Evolutionary conservation across 2,113 vertebrate genomes (phyloP), one percentile per base, ranked within the genome.

Genomic region (Calyptomena viridis): DNA sequence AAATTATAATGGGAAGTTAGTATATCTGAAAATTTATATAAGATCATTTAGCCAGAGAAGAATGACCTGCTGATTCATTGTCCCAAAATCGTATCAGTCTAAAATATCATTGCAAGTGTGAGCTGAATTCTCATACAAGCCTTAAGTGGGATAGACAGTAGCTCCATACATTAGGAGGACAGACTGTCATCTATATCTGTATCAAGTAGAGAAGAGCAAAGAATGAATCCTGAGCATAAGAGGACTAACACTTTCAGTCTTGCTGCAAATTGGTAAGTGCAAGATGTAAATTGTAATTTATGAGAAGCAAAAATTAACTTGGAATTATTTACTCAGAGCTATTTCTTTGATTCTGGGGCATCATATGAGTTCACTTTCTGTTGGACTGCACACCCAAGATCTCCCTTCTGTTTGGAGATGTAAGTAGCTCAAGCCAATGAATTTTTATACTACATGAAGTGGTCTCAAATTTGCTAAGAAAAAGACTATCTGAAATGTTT

Each of bases 21-120:
- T 84, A 68, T 82, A 91, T 91, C 73, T 89, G 89, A 94, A 90
- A 56, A 87, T 81, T 58, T 79, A 44, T 82, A 8, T 59, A 83
- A 83, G 44, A 62, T 11, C 21, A 56, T 91, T 69, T 87, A 91
- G 42, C 66, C 53, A 79, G 31, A 72, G 79, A 86, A 86, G 46
- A 4, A 1, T 94, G 83, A 86, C 92, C 90, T 89, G 92, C 88
- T 96, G 92, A 95, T 64, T 95, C 73, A 84, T 69, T 92, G 88
- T 93, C 64, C 68, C 56, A 67, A 86, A 96, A 94, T 93, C 77
- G 84, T 87, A 87, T 81, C 94, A 80, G 75, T 93, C 64, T 84
- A 90, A 97, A 97, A 94, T 94, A 90, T 47, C 85, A 84, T 73
- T 71, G 55, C 63, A 77, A 80, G 8, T 76, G 67, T 92, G 83